These are phyloP conservation scores for Syngnathoides biaculeatus DNA, from an alignment of 2,113 vertebrate species.

Conservation along the genomic window DNA sequence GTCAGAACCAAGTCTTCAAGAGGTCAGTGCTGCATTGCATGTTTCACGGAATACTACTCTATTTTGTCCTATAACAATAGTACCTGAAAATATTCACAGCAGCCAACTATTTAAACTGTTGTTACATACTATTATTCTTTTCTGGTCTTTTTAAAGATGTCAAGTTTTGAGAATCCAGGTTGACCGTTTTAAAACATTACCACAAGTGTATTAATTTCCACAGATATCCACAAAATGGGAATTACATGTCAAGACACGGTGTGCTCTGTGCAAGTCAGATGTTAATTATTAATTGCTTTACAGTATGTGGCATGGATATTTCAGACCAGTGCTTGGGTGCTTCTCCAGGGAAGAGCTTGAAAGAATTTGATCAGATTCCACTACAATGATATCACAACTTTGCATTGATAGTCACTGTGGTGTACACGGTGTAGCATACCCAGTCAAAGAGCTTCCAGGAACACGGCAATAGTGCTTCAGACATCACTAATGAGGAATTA, in stretches of 20 bases:
- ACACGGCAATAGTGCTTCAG: not conserved
- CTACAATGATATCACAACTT: not conserved
- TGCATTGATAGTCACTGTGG: not conserved
- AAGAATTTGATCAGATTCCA: not conserved
- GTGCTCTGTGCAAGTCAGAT: constrained; percentile 23
- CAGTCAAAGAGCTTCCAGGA: not conserved
- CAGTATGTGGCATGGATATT: constrained; percentile 40
- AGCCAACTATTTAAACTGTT: not conserved
- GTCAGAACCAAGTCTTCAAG: constrained; percentile 70
- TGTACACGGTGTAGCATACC: not conserved
- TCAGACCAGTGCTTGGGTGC: constrained; percentile 3
- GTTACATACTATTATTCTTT: not conserved
- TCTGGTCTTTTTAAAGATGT: not conserved
- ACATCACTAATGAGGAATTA: not conserved
- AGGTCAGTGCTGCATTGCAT: constrained; percentile 68
- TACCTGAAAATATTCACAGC: not conserved
- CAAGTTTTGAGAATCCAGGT: not conserved
- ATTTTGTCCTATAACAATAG: not conserved
- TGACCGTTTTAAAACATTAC: not conserved
- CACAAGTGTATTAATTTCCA: constrained; percentile 1
- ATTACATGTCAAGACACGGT: constrained; percentile 34
- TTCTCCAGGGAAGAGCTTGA: not conserved
- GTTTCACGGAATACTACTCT: not conserved
- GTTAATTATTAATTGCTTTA: constrained; percentile 69
- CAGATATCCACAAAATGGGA: not conserved